Percentiles rank a stretch among this genome's conserved stretches.
phyloP scores from a whole-genome alignment of 2,797 vertebrate genomes.

The Tamandua tetradactyla region DNA sequence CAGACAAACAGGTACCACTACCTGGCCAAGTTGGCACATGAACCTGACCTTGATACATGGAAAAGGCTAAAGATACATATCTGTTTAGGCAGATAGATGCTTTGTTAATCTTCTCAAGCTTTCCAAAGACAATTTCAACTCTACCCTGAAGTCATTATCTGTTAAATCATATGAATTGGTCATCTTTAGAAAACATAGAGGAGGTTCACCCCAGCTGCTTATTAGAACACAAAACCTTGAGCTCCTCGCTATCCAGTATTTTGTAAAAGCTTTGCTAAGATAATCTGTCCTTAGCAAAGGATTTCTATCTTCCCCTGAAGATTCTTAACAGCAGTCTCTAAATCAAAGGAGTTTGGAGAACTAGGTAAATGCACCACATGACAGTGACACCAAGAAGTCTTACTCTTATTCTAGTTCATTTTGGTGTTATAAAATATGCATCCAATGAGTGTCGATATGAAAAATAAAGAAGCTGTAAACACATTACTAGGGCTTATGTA shows the following conservation, averaged over 20 bases:
- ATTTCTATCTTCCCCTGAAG: not conserved
- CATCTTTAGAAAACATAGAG: not conserved
- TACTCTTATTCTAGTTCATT: not conserved
- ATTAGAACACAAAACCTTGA: not conserved
- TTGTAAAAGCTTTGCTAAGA: not conserved
- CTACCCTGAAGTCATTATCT: not conserved
- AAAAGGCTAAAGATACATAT: not conserved
- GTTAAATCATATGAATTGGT: too few relatives aligned
- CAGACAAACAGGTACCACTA: too few relatives aligned
- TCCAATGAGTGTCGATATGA: not conserved
- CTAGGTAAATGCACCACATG: too few relatives aligned
- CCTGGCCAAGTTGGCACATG: too few relatives aligned
- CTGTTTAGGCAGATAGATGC: not conserved
- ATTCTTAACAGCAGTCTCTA: not conserved
- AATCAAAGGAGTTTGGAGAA: not conserved
- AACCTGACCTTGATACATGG: too few relatives aligned
- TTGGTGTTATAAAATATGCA: accelerated
- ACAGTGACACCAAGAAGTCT: not conserved
- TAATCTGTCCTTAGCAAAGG: not conserved
- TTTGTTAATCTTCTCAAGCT: not conserved
- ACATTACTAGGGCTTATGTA: not conserved
- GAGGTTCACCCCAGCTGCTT: not conserved
- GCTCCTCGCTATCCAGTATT: not conserved
- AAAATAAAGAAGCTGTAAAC: not conserved
- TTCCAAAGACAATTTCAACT: not conserved